Base-by-base conservation (phyloP, 1,140 invertebrate genomes). In the Notospermus geniculatus region DNA sequence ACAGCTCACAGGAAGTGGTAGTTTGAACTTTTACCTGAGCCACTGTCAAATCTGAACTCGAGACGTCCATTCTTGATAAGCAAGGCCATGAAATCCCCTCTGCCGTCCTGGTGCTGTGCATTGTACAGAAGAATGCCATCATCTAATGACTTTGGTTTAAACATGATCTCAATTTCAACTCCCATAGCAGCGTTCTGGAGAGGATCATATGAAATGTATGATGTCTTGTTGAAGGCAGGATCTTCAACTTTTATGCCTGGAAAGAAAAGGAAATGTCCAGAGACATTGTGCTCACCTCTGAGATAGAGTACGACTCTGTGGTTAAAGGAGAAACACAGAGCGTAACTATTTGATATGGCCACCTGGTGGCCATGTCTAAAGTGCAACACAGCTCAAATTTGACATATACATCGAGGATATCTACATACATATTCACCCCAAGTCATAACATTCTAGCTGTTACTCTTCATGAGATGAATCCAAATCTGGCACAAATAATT, bases 41-140 rank as follows among this genome's bases (percentile, higher is more conserved):
- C 93, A 52, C 89, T 87, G 70, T 95, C 91, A 72, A 89, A 95
- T 64, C 90, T 85, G 82, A 96, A 93, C 74, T 97, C 92, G 0
- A 96, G 75, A 64, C 87, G 87, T 64, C 86, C 85, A 73, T 96
- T 87, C 64, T 87, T 89, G 2, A 97, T 86, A 1, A 91, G 82
- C 0, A 97, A 83, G 0, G 93, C 89, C 30, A 90, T 85, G 73
- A 93, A 97, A 71, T 95, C 91, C 27, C 92, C 92, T 39, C 87
- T 83, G 5, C 93, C 93, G 71, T 90, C 86, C 30, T 88, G 85
- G 36, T 85, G 88, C 80, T 95, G 90, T n/a, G 88, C 90, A 69
- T 89, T 90, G 77, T 97, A 97, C 63, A 95, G 83, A 22, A 97
- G 83, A 39, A 97, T 84, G 1, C 90, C 89, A 75, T 96, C 91